Base-by-base conservation (phyloP, 2,113 vertebrate genomes). In the Eudorcas thomsonii region DNA sequence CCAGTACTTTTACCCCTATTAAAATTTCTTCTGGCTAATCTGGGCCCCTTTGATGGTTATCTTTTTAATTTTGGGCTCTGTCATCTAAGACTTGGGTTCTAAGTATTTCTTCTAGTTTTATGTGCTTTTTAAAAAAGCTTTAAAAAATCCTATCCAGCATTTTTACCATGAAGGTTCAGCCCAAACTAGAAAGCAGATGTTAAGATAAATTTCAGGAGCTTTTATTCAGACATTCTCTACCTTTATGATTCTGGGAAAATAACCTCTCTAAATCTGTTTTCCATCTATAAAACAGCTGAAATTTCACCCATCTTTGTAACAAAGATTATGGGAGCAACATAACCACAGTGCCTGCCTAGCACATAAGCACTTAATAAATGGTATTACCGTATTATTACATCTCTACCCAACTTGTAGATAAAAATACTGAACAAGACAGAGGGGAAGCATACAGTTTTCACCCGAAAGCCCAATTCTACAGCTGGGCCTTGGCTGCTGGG, bases 81-180 rank as follows among this genome's bases (percentile, higher is more conserved):
- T 62, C 28, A 80, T 33, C 30, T 62, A 91, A 91, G 21, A 81
- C 74, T 83, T n/a, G 57, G 74, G 15, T 64, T 97, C 52, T 55
- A 88, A 84, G 57, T 33, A 74, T 90, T 97, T 82, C 45, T 83
- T 95, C 26, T 83, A 86, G 57, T 89, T 96, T 81, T 39, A 43
- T 14, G 8, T 95, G 95, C 50, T n/a, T 74, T 83, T 39, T 52
- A 2, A 33, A 28, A 60, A 84, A 93, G 33, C 85, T 84, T 93
- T 25, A 94, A 89, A 71, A 88, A 52, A 77, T 59, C 25, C 59
- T 55, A 91, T 10, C 17, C 48, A 92, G 36, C 16, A 45, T 39
- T 96, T 94, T 88, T 23, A 81, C 59, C 36, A 82, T 54, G 48
- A 89, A 96, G 36, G 6, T 52, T 96, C 33, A 50, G 6, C 57